Base-by-base conservation (phyloP, 2,797 vertebrate species). In the Hybognathus amarus region DNA sequence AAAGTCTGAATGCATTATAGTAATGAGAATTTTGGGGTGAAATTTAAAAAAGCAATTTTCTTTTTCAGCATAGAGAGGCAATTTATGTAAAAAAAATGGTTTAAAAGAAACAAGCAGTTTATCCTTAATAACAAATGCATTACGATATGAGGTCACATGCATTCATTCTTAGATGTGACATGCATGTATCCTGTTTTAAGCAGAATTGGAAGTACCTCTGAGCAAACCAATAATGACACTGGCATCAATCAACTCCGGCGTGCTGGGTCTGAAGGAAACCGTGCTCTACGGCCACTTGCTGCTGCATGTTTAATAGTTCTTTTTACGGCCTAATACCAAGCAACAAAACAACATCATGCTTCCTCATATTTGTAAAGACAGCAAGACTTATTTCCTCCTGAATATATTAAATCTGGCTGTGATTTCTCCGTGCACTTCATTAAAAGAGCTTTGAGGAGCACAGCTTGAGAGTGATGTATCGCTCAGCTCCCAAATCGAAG, bases 401-500 rank as follows among this genome's bases (percentile, higher is more conserved):
- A 87, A 91, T 91, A 85, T 92, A 91, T 92, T 90, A 91, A 79
- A 89, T 91, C 86, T 84, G 79, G 87, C 89, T 87, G 87, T 88
- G 86, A 89, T 88, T 90, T 79, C 40, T 66, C 86, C 52, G 47
- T 83, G 83, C 83, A 88, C 87, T 89, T 85, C 59, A 85, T 88
- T 78, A 85, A 87, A 67, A 85, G n/a, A 68, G 88, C 8, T 87
- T 89, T 88, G 86, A 89, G 84, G 80, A 89, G 85, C 85, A 85
- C 80, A 77, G 83, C 89, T 77, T 84, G 90, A 92, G 89, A 88
- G 89, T 93, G 92, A 94, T 94, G 90, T 90, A 93, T 94, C 15
- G 90, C 89, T 89, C 91, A 89, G 91, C 92, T 92, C 90, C 89
- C 77, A 22, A 84, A 85, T 64, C 91, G 92, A 92, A 90, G 73